Conservation (phyloP, 2,797 vertebrate genomes). For the Aplochiton taeniatus region DNA sequence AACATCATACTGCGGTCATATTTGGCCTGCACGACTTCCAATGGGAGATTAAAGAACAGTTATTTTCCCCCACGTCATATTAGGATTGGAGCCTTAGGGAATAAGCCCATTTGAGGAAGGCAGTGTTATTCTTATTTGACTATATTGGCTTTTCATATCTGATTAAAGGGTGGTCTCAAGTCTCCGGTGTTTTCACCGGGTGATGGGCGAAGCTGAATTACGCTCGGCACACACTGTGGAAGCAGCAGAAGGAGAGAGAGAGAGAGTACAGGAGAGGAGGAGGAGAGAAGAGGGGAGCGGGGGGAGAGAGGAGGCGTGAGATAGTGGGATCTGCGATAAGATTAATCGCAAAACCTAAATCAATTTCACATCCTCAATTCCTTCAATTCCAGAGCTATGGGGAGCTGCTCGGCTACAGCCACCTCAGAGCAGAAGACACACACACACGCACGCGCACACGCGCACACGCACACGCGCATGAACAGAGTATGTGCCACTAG, state of each 20-base stretch:
- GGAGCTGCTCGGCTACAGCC: conserved; percentile 5
- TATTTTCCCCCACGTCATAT: no score
- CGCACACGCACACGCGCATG: not conserved
- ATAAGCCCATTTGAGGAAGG: no score
- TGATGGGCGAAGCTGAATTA: not conserved
- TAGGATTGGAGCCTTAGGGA: no score
- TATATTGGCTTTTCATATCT: no score
- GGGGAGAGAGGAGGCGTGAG: conserved; percentile 3
- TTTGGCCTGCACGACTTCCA: no score
- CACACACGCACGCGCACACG: conserved; percentile 23
- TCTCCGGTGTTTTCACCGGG: not conserved
- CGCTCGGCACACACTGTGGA: not conserved
- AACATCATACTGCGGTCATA: no score
- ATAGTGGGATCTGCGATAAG: conserved; percentile 38
- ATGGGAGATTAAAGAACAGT: no score
- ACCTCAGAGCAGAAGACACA: not conserved
- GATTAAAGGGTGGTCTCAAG: no score
- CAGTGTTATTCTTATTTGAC: no score
- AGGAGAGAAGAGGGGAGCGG: conserved; percentile 8
- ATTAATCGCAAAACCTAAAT: conserved; percentile 66
- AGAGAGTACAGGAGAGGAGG: not conserved
- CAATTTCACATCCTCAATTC: conserved; percentile 63
- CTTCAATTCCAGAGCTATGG: conserved; percentile 33
- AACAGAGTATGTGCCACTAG: not conserved
- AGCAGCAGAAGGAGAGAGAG: not conserved